These are phyloP conservation scores for Aythya fuligula DNA, from an alignment of 2,797 vertebrate species.

Conservation along the genomic window DNA sequence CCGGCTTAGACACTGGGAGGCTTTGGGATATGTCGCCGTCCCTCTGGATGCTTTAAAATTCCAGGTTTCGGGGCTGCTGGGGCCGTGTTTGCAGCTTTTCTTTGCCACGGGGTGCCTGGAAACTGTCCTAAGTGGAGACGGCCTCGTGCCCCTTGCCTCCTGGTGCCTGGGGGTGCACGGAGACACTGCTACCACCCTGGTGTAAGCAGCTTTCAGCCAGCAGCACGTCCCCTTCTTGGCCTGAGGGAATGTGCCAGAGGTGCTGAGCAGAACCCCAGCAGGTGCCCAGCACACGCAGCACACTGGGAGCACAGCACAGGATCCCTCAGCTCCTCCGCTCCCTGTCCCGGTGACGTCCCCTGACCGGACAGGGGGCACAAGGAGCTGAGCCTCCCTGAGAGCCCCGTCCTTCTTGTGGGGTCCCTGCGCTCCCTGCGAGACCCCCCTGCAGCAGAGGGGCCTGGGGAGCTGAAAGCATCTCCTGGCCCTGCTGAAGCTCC, in stretches of 20 bases:
- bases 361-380: neutral
- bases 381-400: neutral
- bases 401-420: fast-evolving
- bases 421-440: fast-evolving
- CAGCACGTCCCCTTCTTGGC: fast-evolving
- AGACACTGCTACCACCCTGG: fast-evolving
- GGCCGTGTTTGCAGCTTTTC: neutral
- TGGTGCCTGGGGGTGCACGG: neutral
- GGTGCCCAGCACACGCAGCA: neutral
- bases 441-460: too few species aligned
- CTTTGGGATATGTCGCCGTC: fast-evolving
- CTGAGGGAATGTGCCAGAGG: neutral
- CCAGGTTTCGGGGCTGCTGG: neutral
- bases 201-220: fast-evolving
- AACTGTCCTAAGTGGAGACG: neutral
- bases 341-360: fast-evolving
- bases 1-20: neutral
- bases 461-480: neutral
- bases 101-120: neutral
- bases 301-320: fast-evolving
- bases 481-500: neutral
- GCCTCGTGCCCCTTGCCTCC: neutral
- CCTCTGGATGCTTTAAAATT: neutral
- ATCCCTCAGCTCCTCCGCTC: neutral
- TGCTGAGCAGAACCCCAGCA: neutral